Evolutionary conservation across 2,113 vertebrate genomes (phyloP).

Genomic region (Pyxicephalus adspersus): DNA sequence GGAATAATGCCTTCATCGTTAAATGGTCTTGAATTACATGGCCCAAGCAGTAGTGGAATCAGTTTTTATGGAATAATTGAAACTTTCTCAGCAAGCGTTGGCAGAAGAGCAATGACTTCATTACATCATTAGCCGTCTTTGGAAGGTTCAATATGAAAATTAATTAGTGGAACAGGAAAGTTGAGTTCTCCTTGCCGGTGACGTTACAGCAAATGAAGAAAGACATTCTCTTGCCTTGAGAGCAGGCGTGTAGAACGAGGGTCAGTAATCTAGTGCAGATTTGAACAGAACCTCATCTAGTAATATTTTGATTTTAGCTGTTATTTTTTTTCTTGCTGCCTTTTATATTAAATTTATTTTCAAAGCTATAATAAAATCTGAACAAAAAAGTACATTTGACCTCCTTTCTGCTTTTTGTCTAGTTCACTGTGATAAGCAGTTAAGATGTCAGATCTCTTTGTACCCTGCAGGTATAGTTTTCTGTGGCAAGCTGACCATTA

Average conservation of each 20-base stretch:
- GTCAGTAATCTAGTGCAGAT: conserved; percentile 27
- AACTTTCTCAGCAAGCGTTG: neutral
- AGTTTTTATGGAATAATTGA: conserved; percentile 7
- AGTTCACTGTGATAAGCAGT: too few relatives aligned
- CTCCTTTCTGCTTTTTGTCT: too few relatives aligned
- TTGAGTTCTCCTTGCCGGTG: neutral
- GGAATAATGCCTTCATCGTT: neutral
- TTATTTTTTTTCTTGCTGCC: too few relatives aligned
- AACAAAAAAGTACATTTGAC: too few relatives aligned
- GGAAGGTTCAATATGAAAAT: conserved; percentile 20
- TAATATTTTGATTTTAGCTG: too few relatives aligned
- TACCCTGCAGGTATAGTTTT: too few relatives aligned
- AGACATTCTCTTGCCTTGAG: conserved; percentile 10
- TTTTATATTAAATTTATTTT: too few relatives aligned
- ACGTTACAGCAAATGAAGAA: conserved; percentile 13
- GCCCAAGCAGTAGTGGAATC: neutral
- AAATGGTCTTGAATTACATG: neutral
- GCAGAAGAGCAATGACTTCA: neutral
- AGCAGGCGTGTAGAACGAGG: conserved; percentile 10
- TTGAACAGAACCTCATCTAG: neutral
- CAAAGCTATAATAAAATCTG: too few relatives aligned
- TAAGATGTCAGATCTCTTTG: too few relatives aligned
- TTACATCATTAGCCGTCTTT: neutral
- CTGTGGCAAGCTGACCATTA: too few relatives aligned
- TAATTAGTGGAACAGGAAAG: conserved; percentile 27